A percentile compares a stretch with the other conserved stretches of the same genome.
Conservation (phyloP, 2,113 vertebrate species). For the Candoia aspera region DNA sequence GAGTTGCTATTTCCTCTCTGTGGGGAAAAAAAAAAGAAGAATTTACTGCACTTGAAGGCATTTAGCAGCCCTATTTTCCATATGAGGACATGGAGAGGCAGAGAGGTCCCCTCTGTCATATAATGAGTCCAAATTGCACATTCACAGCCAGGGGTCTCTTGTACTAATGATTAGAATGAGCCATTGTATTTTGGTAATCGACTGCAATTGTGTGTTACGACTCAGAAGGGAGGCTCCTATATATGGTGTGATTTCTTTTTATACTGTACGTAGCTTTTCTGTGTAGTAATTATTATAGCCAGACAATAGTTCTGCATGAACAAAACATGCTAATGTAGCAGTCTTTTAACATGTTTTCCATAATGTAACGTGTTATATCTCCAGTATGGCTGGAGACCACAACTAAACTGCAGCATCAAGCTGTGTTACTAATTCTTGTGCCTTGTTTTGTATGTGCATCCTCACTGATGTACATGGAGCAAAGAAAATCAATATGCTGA, state of each 20-base stretch:
- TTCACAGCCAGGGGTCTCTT: background rate
- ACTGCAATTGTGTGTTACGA: background rate
- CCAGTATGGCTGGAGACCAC: background rate
- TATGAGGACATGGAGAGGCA: background rate
- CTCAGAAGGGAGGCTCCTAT: background rate
- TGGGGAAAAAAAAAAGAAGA: constrained; percentile 2
- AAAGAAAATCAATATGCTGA: background rate
- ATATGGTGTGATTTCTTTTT: background rate
- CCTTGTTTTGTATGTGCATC: constrained; percentile 18
- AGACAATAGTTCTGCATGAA: constrained; percentile 1
- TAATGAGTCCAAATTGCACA: background rate
- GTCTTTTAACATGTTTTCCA: background rate
- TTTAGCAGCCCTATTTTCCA: background rate
- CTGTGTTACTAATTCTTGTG: background rate
- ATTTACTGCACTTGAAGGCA: constrained; percentile 11
- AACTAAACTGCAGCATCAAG: background rate
- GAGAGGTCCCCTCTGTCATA: background rate
- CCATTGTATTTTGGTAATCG: constrained; percentile 15
- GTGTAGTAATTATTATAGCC: background rate
- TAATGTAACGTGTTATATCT: background rate
- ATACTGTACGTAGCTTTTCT: background rate
- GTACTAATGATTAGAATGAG: constrained; percentile 4
- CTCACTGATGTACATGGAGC: background rate
- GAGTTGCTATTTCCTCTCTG: background rate
- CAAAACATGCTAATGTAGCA: background rate